Base-by-base conservation (phyloP, 2,113 vertebrate species). In the Microcebus griseorufus region DNA sequence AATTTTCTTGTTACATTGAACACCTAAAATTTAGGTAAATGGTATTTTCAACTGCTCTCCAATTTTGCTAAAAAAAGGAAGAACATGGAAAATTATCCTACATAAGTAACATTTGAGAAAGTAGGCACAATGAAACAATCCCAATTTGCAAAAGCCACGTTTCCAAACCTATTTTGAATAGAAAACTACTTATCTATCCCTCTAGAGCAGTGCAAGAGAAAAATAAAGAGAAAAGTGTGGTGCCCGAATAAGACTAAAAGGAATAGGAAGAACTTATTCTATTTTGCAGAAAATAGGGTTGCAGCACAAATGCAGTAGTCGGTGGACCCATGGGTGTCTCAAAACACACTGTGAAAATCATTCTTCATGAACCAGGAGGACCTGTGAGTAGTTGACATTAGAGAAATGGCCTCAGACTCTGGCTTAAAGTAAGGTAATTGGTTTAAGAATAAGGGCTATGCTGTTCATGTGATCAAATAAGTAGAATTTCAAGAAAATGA, bases 101-200 rank as follows among this genome's bases (percentile, higher is more conserved):
- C 16, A 51, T 20, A 62, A 60, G 48, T 72, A 91, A 85, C 92
- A 91, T 48, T 81, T 90, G 84, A 93, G 82, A 91, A 90, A 42
- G 4, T 23, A 55, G 27, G 51, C 34, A 90, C 79, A 94, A 93
- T 91, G 37, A 78, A 96, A 78, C 9, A 80, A 94, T 84, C 32
- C 45, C 23, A 85, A 86, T 92, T 93, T 92, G 70, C 8, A 95
- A 96, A 93, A 80, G 10, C 17, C 51, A 76, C 27, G 25, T 84
- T 96, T 92, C 51, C 25, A 92, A 93, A 80, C 58, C 17, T 86
- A 45, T 86, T 97, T 91, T 92, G 73, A 89, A 87, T 86, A 85
- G 45, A 87, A 80, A 93, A 70, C 20, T 53, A 73, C n/a, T 79
- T 64, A 88, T 72, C 39, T 78, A 86, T 65, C 25, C 51, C 27